phyloP scores from a whole-genome alignment of 2,797 vertebrate species.

The Coregonus suidteri region DNA sequence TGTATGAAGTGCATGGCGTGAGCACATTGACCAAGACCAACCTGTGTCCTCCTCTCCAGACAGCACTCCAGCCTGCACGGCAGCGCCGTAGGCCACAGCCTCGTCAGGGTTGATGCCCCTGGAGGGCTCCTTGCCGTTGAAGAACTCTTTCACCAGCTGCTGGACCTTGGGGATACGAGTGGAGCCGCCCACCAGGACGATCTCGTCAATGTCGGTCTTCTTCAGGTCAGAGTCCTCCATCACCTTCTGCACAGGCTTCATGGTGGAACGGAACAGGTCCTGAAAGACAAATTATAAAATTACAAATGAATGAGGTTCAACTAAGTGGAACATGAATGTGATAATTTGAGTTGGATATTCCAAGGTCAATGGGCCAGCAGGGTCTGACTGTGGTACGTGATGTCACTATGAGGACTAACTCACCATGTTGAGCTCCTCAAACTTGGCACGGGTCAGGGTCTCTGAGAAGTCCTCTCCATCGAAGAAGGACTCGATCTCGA shows the following conservation, averaged over 20 bases:
- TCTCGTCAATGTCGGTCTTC: conserved; percentile 94
- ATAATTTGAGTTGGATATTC: not conserved
- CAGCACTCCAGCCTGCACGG: conserved; percentile 93
- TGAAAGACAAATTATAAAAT: conserved; percentile 28
- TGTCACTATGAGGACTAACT: conserved; percentile 20
- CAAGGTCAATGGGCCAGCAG: not conserved
- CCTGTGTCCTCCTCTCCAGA: conserved; percentile 93
- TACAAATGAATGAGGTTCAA: not conserved
- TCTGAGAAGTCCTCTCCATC: conserved; percentile 96
- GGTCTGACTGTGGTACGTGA: not conserved
- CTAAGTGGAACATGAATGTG: not conserved
- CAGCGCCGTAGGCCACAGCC: conserved; percentile 93
- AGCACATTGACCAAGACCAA: conserved; percentile 52
- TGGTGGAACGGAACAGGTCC: conserved; percentile 94
- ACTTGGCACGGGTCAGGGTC: conserved; percentile 93
- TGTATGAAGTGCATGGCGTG: not conserved
- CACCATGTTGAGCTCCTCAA: conserved; percentile 98
- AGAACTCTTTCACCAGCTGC: conserved; percentile 95
- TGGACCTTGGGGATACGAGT: conserved; percentile 97
- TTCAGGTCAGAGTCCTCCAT: conserved; percentile 92
- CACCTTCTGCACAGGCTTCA: conserved; percentile 98
- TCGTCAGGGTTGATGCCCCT: conserved; percentile 96
- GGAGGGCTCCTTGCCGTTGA: conserved; percentile 95
- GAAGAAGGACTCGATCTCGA: conserved; percentile 97
- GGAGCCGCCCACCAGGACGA: conserved; percentile 94